Evolutionary conservation across 2,888 invertebrate species (phyloP), one percentile per base, ranked within the genome.

Genomic region (Drosophila koepferae): DNA sequence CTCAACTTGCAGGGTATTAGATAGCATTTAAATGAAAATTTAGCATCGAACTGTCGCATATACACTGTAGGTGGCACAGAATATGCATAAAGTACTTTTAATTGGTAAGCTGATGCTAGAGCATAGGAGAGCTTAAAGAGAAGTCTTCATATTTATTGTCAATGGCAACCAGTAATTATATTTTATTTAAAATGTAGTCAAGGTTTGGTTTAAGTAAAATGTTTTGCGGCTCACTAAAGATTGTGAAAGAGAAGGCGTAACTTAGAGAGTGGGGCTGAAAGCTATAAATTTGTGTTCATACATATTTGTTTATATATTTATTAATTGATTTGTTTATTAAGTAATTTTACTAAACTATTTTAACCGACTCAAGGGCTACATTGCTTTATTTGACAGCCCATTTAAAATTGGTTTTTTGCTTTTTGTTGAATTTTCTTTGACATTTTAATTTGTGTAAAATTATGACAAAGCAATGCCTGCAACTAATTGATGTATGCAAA

Each of bases 71-170:
- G 2, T 1, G 6, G 0, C 9, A 28, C 20, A 31, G 40, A 18
- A 10, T 40, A 40, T 49, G 2, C 23, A 28, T 3, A 44, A 62
- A 59, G 38, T 62, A 48, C 7, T 51, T 34, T 49, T 84, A 66
- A 84, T 84, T 79, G 73, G 68, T 66, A 78, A 70, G 65, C 49
- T 51, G 58, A 72, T 63, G 63, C 59, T 43, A 12, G 28, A 36
- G 34, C 51, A 20, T 16, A 18, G 28, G 18, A 2, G 23, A 34
- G 34, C 9, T 36, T 41, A 34, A 23, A n/a, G 28, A 20, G 41
- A 62, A 46, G 10, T 44, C 23, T 18, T 40, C 16, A 18, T 16
- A 31, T 48, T 51, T 49, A 54, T 65, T 64, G 59, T 46, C 60
- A 61, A 7, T 28, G 38, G 40, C 62, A 69, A 69, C 64, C 51